Percentiles rank a stretch among this genome's conserved stretches.
These are phyloP conservation scores for Eurytoma adleriae DNA, from an alignment of 2,888 invertebrate genomes.

Conservation along the genomic window DNA sequence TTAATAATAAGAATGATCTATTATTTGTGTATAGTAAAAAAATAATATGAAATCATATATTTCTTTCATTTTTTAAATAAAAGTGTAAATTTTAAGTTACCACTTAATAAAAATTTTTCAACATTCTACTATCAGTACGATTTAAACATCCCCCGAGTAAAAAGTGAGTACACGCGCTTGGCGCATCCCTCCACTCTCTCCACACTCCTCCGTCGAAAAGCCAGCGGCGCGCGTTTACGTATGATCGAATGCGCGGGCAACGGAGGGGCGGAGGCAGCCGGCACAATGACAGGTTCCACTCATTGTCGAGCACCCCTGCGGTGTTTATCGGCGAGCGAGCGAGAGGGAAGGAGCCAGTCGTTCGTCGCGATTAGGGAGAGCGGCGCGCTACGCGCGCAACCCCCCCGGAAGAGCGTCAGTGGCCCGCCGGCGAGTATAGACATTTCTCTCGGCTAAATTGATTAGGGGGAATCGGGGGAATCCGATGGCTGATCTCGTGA, in stretches of 20 bases:
- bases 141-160: too few species aligned
- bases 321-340: constrained; percentile 53
- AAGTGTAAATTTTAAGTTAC: too few species aligned
- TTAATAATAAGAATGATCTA: too few species aligned
- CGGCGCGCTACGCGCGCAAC: neutral
- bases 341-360: neutral
- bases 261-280: constrained; percentile 56
- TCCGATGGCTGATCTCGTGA: constrained; percentile 46
- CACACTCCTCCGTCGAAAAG: neutral
- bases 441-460: constrained; percentile 55
- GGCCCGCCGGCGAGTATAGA: constrained; percentile 34
- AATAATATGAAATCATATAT: too few species aligned
- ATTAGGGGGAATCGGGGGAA: constrained; percentile 42
- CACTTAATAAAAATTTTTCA: too few species aligned
- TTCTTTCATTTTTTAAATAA: too few species aligned
- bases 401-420: neutral
- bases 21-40: too few species aligned
- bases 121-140: too few species aligned
- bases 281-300: constrained; percentile 69
- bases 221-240: neutral
- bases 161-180: neutral
- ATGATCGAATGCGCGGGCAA: neutral
- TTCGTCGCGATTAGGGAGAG: neutral
- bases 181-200: neutral
- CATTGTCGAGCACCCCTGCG: constrained; percentile 63